A percentile compares a stretch with the other conserved stretches of the same genome.
These are phyloP conservation scores for Morpho deidamia DNA, from an alignment of 2,888 invertebrate species.

Conservation along the genomic window DNA sequence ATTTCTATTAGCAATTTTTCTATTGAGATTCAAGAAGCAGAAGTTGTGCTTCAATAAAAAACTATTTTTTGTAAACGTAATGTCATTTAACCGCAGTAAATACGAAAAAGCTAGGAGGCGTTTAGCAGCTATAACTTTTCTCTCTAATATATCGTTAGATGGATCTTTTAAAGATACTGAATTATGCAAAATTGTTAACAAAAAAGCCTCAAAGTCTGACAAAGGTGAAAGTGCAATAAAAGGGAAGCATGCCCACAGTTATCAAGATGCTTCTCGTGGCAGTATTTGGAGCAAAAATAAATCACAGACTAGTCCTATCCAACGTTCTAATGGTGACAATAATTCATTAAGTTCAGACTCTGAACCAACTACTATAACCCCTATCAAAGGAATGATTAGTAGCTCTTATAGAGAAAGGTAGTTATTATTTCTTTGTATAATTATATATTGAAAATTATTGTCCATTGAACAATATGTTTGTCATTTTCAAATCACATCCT, in stretches of 20 bases:
- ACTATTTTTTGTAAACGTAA: conserved; percentile 21
- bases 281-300: conserved; percentile 54
- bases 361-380: conserved; percentile 83
- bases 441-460: not conserved
- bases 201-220: conserved; percentile 41
- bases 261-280: conserved; percentile 42
- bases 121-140: conserved; percentile 94
- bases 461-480: too few relatives aligned
- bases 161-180: conserved; percentile 89
- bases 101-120: conserved; percentile 87
- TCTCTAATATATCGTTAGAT: conserved; percentile 96
- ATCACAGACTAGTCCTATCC: conserved; percentile 55
- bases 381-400: conserved; percentile 68
- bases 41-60: too few relatives aligned
- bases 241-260: conserved; percentile 33
- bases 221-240: conserved; percentile 40
- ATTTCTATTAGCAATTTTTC: too few relatives aligned
- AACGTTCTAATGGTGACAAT: conserved; percentile 58
- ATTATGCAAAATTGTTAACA: conserved; percentile 41
- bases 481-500: not conserved
- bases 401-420: conserved; percentile 81
- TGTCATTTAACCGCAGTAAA: conserved; percentile 61
- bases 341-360: conserved; percentile 86
- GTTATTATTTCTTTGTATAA: conserved; percentile 11
- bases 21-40: too few relatives aligned